phyloP scores from a whole-genome alignment of 2,888 invertebrate species.

The Campoletis raptor region DNA sequence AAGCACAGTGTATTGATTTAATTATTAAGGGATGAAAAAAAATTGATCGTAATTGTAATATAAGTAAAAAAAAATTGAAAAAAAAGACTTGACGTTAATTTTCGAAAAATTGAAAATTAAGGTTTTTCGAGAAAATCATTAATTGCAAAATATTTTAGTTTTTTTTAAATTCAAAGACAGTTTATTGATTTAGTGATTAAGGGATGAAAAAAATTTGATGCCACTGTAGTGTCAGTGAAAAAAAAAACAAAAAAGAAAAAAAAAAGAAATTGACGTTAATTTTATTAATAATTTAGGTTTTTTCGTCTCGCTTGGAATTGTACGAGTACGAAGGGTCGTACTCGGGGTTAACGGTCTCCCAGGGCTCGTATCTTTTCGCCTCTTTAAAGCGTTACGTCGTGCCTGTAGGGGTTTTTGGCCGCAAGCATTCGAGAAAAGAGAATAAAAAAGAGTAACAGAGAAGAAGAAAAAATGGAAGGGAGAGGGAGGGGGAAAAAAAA shows the following conservation, averaged over 20 bases:
- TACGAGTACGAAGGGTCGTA: conserved; percentile 6
- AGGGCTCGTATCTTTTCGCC: conserved; percentile 7
- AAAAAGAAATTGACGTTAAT: background rate
- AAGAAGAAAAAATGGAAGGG: background rate
- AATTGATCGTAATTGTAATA: background rate
- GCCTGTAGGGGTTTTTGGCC: conserved; percentile 13
- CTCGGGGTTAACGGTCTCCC: conserved; percentile 39
- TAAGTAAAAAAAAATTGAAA: no score
- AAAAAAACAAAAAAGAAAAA: background rate
- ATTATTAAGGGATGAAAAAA: background rate
- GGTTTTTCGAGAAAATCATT: background rate
- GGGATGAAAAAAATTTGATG: background rate
- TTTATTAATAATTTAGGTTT: background rate
- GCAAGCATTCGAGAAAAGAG: conserved; percentile 10
- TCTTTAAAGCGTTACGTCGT: conserved; percentile 49
- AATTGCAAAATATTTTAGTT: background rate
- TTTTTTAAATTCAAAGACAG: background rate
- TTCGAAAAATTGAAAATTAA: background rate
- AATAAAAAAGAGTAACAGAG: conserved; percentile 1
- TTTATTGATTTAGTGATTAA: background rate
- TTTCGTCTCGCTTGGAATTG: background rate
- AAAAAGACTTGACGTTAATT: background rate
- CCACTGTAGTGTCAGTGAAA: background rate
- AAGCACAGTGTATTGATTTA: background rate
- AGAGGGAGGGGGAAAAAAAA: background rate